phyloP scores from a whole-genome alignment of 2,797 vertebrate genomes.

The Pseudopleuronectes americanus region DNA sequence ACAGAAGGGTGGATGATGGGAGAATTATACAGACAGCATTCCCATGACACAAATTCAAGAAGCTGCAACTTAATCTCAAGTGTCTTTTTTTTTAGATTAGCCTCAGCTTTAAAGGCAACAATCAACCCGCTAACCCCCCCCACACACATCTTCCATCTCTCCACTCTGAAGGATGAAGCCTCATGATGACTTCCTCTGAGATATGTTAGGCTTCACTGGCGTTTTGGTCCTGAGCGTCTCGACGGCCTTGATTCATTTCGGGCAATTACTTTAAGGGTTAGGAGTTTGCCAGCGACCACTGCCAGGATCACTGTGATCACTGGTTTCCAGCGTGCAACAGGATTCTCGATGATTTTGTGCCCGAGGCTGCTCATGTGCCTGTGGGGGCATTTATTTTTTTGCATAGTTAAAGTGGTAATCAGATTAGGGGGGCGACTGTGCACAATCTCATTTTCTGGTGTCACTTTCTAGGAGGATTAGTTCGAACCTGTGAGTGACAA shows the following conservation, averaged over 20 bases:
- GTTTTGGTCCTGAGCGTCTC: conserved; percentile 41
- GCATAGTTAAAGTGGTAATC: conserved; percentile 56
- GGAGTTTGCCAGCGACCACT: conserved; percentile 37
- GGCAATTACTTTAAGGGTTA: conserved; percentile 60
- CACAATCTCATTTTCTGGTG: conserved; percentile 51
- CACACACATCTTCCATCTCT: conserved; percentile 10
- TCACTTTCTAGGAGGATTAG: conserved; percentile 28
- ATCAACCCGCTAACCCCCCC: conserved; percentile 13
- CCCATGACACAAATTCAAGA: too few species aligned
- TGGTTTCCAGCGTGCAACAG: neutral
- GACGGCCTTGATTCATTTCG: conserved; percentile 48
- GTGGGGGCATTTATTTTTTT: conserved; percentile 35
- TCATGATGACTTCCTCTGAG: conserved; percentile 56
- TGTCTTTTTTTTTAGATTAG: conserved; percentile 17
- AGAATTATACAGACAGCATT: too few species aligned
- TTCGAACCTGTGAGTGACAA: conserved; percentile 37
- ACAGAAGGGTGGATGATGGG: too few species aligned
- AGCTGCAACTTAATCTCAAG: conserved; percentile 1
- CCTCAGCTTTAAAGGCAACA: conserved; percentile 20
- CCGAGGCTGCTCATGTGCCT: conserved; percentile 8
- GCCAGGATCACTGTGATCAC: conserved; percentile 30
- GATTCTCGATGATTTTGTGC: conserved; percentile 30
- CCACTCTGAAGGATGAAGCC: conserved; percentile 43
- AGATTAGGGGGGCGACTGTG: conserved; percentile 38
- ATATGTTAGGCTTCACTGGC: conserved; percentile 37